Evolutionary conservation across 2,113 vertebrate species (phyloP).

Genomic region (Pavo muticus): DNA sequence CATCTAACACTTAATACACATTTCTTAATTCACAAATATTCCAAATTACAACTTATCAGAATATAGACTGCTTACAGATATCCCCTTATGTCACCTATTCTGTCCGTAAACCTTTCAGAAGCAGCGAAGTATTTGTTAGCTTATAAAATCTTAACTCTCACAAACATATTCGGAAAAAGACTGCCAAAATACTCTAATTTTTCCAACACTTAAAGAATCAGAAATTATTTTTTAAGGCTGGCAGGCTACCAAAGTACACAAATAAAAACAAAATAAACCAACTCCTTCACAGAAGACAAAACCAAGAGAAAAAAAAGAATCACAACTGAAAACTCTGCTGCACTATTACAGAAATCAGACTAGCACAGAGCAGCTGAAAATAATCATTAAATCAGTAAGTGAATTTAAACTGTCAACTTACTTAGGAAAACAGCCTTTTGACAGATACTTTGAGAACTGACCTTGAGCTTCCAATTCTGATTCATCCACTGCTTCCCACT

Average conservation of each 20-base stretch:
- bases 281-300: background rate
- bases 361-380: background rate
- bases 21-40: background rate
- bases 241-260: background rate
- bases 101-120: background rate
- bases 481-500: constrained; percentile 98
- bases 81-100: background rate
- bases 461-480: constrained; percentile 92
- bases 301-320: background rate
- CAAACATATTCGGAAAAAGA: background rate
- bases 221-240: background rate
- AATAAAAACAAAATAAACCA: background rate
- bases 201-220: background rate
- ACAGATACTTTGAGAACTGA: constrained; percentile 66
- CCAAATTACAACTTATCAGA: background rate
- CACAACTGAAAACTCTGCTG: background rate
- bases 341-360: background rate
- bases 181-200: background rate
- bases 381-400: background rate
- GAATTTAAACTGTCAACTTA: background rate
- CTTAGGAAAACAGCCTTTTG: background rate
- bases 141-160: background rate
- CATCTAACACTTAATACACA: background rate
- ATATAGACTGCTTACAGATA: background rate
- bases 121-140: background rate